Conservation (phyloP, 2,113 vertebrate genomes). For the Xenopus laevis region DNA sequence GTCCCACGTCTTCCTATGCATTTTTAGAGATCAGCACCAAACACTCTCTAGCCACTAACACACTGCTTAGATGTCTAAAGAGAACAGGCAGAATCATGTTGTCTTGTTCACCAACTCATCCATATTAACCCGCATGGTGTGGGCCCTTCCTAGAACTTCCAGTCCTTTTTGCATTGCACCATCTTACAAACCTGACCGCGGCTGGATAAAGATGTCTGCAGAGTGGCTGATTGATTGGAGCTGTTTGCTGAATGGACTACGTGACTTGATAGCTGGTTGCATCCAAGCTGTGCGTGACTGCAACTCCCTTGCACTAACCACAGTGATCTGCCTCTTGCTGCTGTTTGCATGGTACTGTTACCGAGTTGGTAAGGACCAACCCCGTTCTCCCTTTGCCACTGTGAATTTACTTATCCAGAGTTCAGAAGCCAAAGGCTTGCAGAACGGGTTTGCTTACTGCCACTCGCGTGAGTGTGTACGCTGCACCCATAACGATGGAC, state of each 20-base stretch:
- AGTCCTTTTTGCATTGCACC: slow-evolving; percentile 51
- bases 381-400: slow-evolving; percentile 64
- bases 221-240: slow-evolving; percentile 72
- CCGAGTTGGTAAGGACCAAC: slow-evolving; percentile 89
- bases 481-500: slow-evolving; percentile 77
- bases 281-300: slow-evolving; percentile 92
- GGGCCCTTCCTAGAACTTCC: slow-evolving; percentile 52
- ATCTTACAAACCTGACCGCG: background rate
- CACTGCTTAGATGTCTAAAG: background rate
- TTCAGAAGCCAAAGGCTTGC: slow-evolving; percentile 65
- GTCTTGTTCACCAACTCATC: slow-evolving; percentile 18
- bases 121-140: slow-evolving; percentile 47
- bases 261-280: slow-evolving; percentile 80
- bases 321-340: slow-evolving; percentile 77
- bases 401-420: slow-evolving; percentile 67
- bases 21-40: background rate
- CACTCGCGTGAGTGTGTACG: slow-evolving; percentile 84
- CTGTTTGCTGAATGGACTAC: slow-evolving; percentile 84
- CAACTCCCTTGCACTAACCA: slow-evolving; percentile 73
- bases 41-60: slow-evolving; percentile 33
- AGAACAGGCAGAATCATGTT: slow-evolving; percentile 42
- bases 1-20: background rate
- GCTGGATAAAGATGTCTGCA: slow-evolving; percentile 58
- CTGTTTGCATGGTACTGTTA: slow-evolving; percentile 97
- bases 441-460: slow-evolving; percentile 86